Evolutionary conservation across 2,797 vertebrate species (phyloP), one percentile per base, ranked within the genome.

Genomic region (Setipinna tenuifilis): DNA sequence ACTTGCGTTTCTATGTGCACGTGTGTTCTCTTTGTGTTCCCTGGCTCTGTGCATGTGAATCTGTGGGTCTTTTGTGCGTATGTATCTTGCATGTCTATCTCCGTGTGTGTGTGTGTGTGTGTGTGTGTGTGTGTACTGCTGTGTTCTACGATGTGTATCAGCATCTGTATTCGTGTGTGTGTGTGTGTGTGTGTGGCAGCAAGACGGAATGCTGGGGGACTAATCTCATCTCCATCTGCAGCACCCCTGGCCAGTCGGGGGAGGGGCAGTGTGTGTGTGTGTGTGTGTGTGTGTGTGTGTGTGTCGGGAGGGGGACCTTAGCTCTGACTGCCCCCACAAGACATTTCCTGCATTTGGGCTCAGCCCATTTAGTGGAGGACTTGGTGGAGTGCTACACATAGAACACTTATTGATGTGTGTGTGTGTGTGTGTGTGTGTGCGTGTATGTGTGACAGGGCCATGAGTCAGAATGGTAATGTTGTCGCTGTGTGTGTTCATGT

Each of bases 31-130:
- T n/a, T n/a, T n/a, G n/a, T n/a, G n/a, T n/a, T n/a, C n/a, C n/a
- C n/a, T n/a, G n/a, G n/a, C 46, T 10, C 46, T 48, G 46, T 48
- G 46, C 46, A 48, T 48, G 46, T 54, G 50, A 54, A 54, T 54
- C 50, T 54, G 50, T 54, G 2, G 50, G 9, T 54, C 50, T 54
- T 54, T 54, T 54, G 50, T 54, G 9, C 7, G 50, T 54, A 54
- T 9, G 7, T 54, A 54, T 54, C 50, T 54, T 10, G 50, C 50
- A 54, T 54, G 50, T 54, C 50, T 54, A 54, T 54, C 50, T 54
- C 2, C 50, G 9, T 9, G 50, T 9, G 61, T 3, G 61, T 65
- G 61, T 89, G 86, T 87, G 90, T 89, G 31, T 84, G n/a, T 65
- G n/a, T 65, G n/a, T 35, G 68, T 14, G 12, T 75, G 61, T 65